phyloP scores from a whole-genome alignment of 2,113 vertebrate genomes.

The Euleptes europaea region DNA sequence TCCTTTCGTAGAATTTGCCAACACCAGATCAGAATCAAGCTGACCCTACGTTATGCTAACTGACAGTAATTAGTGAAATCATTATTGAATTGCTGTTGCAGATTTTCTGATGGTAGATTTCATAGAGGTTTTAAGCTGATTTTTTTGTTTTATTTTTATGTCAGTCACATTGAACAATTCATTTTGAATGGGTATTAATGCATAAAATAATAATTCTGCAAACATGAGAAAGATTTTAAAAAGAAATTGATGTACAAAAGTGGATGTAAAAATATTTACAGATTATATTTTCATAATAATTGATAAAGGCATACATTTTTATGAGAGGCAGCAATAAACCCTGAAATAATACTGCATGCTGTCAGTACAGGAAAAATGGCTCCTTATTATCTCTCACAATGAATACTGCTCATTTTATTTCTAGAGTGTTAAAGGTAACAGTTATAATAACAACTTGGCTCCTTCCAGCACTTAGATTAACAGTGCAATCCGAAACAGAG shows the following conservation, averaged over 20 bases:
- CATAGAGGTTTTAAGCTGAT: background rate
- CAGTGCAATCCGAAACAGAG: no score
- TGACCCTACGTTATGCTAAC: background rate
- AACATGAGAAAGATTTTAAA: constrained; percentile 28
- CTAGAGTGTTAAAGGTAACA: constrained; percentile 49
- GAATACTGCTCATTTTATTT: constrained; percentile 60
- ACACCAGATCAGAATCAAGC: background rate
- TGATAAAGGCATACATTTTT: constrained; percentile 29
- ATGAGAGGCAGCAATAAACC: constrained; percentile 41
- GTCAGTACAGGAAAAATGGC: constrained; percentile 54
- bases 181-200: no score
- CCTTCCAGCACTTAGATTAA: constrained; percentile 45
- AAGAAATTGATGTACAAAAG: constrained; percentile 19
- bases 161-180: no score
- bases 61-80: background rate
- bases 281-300: constrained; percentile 34
- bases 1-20: background rate
- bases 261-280: background rate
- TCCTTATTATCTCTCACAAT: constrained; percentile 54
- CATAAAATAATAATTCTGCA: constrained; percentile 40
- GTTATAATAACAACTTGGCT: constrained; percentile 59
- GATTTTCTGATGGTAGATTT: background rate
- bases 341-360: constrained; percentile 32
- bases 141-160: background rate
- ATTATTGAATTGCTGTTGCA: background rate